Base-by-base conservation (phyloP, 2,888 invertebrate genomes). In the Tetropium fuscum region DNA sequence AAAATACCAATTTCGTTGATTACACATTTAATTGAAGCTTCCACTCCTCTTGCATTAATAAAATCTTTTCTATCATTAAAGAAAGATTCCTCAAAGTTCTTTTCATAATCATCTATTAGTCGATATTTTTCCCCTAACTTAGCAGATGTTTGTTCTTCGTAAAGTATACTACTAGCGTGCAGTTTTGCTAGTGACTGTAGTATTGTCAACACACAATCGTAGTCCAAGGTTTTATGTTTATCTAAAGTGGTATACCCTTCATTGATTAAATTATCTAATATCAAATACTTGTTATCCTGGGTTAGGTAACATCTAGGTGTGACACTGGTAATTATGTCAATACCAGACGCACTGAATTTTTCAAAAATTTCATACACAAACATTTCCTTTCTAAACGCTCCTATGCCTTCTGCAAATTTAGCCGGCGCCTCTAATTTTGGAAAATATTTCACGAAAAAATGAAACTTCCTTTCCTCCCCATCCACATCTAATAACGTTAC, bases 241-340 rank as follows among this genome's bases (percentile, higher is more conserved):
- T 74, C 60, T 2, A 71, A 57, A 6, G 54, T 53, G 58, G 61
- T 48, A 59, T 71, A 84, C 5, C 78, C 79, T 30, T 74, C 63
- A 0, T 53, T 27, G 0, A 59, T 45, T 3, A 84, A 71, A 55
- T 84, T 79, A 54, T 84, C 83, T 30, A 84, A 72, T 2, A 84
- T 73, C 4, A 83, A 56, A 25, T 77, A 68, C 44, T 80, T 57
- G 18, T 73, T 72, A 1, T 69, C 61, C 34, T 75, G 74, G 1
- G 70, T 68, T 1, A 77, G 55, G 60, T 79, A 80, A 65, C 81
- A 83, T 11, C 60, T 54, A 0, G 82, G 71, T 0, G 81, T 77
- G 71, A 81, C 80, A 20, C 61, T 59, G 15, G 60, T 11, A 3
- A 72, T 62, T 8, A 73, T 36, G 22, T 56, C 22, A 22, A 74